Evolutionary conservation across 2,888 invertebrate genomes (phyloP), one percentile per base, ranked within the genome.

Genomic region (Abscondita cerata): DNA sequence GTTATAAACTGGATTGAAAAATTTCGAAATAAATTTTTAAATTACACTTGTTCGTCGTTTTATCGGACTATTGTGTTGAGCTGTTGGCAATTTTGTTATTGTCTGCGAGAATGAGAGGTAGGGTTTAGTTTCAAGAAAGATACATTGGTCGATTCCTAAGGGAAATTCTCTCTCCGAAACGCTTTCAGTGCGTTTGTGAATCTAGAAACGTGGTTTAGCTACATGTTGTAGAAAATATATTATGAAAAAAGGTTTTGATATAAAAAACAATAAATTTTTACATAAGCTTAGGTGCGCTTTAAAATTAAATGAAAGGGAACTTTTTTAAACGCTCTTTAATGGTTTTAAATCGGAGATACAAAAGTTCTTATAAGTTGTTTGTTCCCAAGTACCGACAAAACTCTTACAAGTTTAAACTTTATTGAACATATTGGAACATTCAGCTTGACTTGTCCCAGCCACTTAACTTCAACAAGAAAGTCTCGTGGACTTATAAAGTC

Each of bases 381-480:
- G 53, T 33, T 57, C 33, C 36, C 53, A 54, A 58, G 57, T 58
- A 58, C 57, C 57, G 40, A 41, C 19, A 36, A 13, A 48, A 40
- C 57, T 53, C 67, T 51, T 53, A 40, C 54, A 58, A 66, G 46
- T 59, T 64, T 62, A 68, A 68, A 68, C 68, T 68, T 68, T 68
- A 68, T 68, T 58, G 68, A 65, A 68, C 65, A 68, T 68, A 68
- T 68, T 62, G 66, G 60, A 66, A 59, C 66, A 59, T 66, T 66
- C 65, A 50, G 64, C 60, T 66, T 55, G 62, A 61, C 61, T 64
- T 62, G 65, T 54, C 63, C 64, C 40, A 51, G 20, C 62, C 57
- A 62, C 50, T 62, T 62, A 62, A 58, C 41, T 53, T 47, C 57
- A 57, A 62, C 62, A 57, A 62, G 57, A 52, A n/a, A 34, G 13